Conservation (phyloP, 64 coral and sea anemone genomes). For the Montipora sp. region DNA sequence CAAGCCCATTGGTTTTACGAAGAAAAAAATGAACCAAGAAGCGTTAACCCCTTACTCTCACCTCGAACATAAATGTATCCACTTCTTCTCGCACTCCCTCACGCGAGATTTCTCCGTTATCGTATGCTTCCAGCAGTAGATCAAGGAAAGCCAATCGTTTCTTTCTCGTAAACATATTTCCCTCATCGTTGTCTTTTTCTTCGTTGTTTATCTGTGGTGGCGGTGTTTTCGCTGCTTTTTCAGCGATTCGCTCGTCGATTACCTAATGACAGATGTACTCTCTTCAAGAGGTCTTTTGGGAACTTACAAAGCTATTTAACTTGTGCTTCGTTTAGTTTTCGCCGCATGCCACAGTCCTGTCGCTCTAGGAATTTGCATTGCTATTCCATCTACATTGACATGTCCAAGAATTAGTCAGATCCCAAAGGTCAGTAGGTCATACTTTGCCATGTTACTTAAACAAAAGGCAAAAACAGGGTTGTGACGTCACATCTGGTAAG, state of each 20-base stretch:
- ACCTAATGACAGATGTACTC: constrained; percentile 27
- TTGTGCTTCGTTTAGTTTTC: too few species aligned
- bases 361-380: too few species aligned
- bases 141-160: constrained; percentile 62
- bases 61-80: constrained; percentile 90
- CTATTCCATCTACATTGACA: too few species aligned
- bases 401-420: too few species aligned
- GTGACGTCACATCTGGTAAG: too few species aligned
- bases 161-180: constrained; percentile 24
- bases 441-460: too few species aligned
- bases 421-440: too few species aligned
- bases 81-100: constrained; percentile 82
- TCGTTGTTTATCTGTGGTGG: neutral
- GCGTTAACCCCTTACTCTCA: neutral
- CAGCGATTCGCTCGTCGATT: constrained; percentile 65
- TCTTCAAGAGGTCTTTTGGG: too few species aligned
- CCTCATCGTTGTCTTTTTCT: constrained; percentile 1
- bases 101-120: constrained; percentile 67
- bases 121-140: constrained; percentile 72
- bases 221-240: neutral
- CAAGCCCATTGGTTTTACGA: too few species aligned
- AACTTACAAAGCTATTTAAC: too few species aligned
- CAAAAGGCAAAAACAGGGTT: too few species aligned
- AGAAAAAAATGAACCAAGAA: neutral
- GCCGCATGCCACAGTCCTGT: too few species aligned